These are phyloP conservation scores for Cheilosia vernalis DNA, from an alignment of 2,888 invertebrate genomes.

Conservation along the genomic window DNA sequence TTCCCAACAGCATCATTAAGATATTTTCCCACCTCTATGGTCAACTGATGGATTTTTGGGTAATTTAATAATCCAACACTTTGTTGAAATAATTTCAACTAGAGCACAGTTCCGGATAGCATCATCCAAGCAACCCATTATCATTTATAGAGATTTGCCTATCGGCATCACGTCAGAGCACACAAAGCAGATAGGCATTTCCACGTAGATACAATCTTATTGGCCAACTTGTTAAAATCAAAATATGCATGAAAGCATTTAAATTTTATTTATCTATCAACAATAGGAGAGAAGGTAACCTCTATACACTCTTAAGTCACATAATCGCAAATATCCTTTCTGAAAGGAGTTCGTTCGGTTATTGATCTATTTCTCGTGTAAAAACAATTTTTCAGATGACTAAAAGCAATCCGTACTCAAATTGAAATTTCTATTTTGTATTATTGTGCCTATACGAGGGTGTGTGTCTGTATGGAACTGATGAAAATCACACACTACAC, in stretches of 20 bases:
- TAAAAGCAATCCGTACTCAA: slow-evolving; percentile 20
- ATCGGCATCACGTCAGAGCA: background rate
- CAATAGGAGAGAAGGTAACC: background rate
- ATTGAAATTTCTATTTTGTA: slow-evolving; percentile 20
- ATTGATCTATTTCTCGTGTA: slow-evolving; percentile 4
- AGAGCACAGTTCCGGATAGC: background rate
- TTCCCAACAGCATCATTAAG: background rate
- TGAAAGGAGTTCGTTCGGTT: slow-evolving; percentile 4
- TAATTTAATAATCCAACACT: too few relatives aligned
- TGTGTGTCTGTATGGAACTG: background rate
- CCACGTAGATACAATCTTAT: background rate
- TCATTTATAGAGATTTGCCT: slow-evolving; percentile 3
- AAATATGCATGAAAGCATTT: slow-evolving; percentile 4
- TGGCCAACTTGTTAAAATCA: background rate
- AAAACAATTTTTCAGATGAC: slow-evolving; percentile 30
- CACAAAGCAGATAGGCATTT: background rate
- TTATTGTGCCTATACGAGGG: background rate
- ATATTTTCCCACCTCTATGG: background rate
- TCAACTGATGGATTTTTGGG: background rate
- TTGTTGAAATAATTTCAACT: too few relatives aligned
- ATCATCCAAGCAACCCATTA: background rate
- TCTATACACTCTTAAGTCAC: background rate
- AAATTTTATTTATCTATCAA: background rate
- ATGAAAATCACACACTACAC: slow-evolving; percentile 19
- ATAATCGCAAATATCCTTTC: slow-evolving; percentile 16